Evolutionary conservation across 2,888 invertebrate genomes (phyloP).

Genomic region (Fragum fragum): DNA sequence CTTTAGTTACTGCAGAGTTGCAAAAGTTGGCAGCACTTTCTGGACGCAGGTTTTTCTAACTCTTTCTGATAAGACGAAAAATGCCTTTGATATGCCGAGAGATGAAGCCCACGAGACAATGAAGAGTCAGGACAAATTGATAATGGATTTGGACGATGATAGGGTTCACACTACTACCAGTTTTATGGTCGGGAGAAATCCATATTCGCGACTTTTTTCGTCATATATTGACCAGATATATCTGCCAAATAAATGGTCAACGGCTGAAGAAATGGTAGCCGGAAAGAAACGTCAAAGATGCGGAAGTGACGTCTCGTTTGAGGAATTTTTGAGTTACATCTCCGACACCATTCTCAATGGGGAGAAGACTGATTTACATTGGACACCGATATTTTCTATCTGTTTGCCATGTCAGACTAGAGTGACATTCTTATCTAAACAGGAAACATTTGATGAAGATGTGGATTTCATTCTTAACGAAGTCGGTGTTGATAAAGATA

Average conservation of each 20-base stretch:
- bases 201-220: slow-evolving; percentile 58
- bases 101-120: slow-evolving; percentile 52
- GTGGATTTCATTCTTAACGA: slow-evolving; percentile 55
- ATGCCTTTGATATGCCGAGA: slow-evolving; percentile 45
- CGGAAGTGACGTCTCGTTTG: slow-evolving; percentile 56
- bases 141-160: slow-evolving; percentile 33
- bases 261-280: slow-evolving; percentile 35
- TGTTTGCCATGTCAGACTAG: slow-evolving; percentile 50
- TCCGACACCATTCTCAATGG: slow-evolving; percentile 21
- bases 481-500: slow-evolving; percentile 42
- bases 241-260: slow-evolving; percentile 59
- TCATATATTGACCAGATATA: slow-evolving; percentile 61
- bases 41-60: slow-evolving; percentile 63
- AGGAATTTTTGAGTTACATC: slow-evolving; percentile 38
- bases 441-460: slow-evolving; percentile 61
- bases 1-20: slow-evolving; percentile 61
- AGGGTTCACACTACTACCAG: slow-evolving; percentile 43
- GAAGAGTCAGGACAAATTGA: slow-evolving; percentile 36
- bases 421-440: slow-evolving; percentile 52
- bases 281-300: slow-evolving; percentile 25
- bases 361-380: slow-evolving; percentile 41
- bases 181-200: slow-evolving; percentile 59
- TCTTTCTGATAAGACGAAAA: slow-evolving; percentile 29
- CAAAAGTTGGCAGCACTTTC: slow-evolving; percentile 62
- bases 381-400: slow-evolving; percentile 61